Evolutionary conservation across 1,140 invertebrate species (phyloP), one percentile per base, ranked within the genome.

Genomic region (Drosophila littoralis): DNA sequence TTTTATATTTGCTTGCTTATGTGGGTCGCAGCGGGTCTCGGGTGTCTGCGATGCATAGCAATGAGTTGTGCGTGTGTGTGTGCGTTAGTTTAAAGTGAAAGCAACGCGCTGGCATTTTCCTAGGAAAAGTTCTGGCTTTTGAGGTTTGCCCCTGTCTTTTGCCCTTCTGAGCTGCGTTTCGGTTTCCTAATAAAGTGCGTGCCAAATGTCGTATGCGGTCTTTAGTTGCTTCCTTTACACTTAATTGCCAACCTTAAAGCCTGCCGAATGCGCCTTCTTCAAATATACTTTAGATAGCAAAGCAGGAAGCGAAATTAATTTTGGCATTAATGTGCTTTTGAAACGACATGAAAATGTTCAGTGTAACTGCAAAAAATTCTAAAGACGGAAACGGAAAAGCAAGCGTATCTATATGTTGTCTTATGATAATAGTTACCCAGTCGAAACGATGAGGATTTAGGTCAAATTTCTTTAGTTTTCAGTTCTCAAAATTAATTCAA

Each of bases 171-270:
- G 55, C 15, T 46, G 8, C 17, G 1, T 45, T 42, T 59, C 54
- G 77, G 51, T 81, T 78, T 78, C 52, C 75, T 79, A 79, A 88
- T 88, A 75, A 85, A 85, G 82, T 86, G 82, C 71, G 70, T 82
- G 69, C 46, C 65, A 70, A 74, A 70, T 68, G 63, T 77, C 73
- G 46, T 13, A 60, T 60, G 60, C 54, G 68, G 46, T 36, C 40
- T 42, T 51, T 50, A 42, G 45, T 71, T 51, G 51, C 77, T 80
- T 58, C 66, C 81, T 71, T 77, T 46, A 60, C 54, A 69, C 43
- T 85, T 86, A 85, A 85, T 85, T 85, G 81, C 54, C 85, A 86
- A 65, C 73, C 22, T 78, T 78, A 60, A 77, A 70, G 69, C 42
- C 22, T 0, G 22, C 22, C 22, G 4, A 28, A 28, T 28, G 22